phyloP scores from a whole-genome alignment of 2,888 invertebrate species.

The Unio pictorum region DNA sequence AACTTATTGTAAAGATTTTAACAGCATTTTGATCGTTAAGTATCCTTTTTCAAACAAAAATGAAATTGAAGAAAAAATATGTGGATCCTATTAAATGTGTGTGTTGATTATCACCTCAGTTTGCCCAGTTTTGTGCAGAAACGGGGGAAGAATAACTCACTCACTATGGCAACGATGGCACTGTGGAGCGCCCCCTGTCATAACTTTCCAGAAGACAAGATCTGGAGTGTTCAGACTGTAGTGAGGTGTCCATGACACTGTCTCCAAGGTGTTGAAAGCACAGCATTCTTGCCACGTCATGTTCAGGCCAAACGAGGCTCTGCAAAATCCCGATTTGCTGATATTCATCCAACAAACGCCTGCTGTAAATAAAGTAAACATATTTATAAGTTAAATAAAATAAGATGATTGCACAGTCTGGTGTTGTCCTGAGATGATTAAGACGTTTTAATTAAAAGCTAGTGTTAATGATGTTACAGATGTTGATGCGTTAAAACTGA shows the following conservation, averaged over 20 bases:
- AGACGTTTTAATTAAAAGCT: too few relatives aligned
- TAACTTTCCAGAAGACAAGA: conserved; percentile 37
- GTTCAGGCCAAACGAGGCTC: conserved; percentile 28
- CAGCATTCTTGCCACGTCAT: conserved; percentile 46
- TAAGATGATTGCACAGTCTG: too few relatives aligned
- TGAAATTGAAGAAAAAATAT: not conserved
- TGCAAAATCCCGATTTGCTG: conserved; percentile 32
- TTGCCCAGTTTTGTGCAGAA: not conserved
- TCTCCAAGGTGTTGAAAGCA: conserved; percentile 6
- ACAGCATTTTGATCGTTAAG: too few relatives aligned
- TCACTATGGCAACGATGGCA: conserved; percentile 53
- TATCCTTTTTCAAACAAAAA: too few relatives aligned
- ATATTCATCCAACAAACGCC: conserved; percentile 47
- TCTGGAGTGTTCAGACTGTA: conserved; percentile 18
- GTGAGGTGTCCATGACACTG: conserved; percentile 40
- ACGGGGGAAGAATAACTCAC: conserved; percentile 19
- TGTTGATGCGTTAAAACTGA: too few relatives aligned
- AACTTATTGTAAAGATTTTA: too few relatives aligned
- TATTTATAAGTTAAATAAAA: not conserved
- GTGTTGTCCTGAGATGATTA: too few relatives aligned
- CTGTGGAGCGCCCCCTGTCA: conserved; percentile 29
- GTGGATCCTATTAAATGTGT: too few relatives aligned
- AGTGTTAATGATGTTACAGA: too few relatives aligned
- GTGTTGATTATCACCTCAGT: not conserved
- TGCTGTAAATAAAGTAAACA: conserved; percentile 27